phyloP scores from a whole-genome alignment of 2,888 invertebrate species.

The Ophion slaviceki region DNA sequence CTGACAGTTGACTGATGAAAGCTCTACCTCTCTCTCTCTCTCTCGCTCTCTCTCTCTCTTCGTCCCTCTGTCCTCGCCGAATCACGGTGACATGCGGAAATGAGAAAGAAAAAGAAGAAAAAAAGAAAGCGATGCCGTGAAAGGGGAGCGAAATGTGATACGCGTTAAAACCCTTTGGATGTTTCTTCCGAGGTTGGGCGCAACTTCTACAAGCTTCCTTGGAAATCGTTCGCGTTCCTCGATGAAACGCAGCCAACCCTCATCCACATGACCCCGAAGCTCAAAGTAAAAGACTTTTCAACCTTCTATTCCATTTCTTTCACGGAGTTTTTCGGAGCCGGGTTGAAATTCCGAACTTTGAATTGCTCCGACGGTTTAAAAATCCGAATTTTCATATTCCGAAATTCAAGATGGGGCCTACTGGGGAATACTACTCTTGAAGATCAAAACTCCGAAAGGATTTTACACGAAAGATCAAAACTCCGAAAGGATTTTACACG shows the following conservation, averaged over 20 bases:
- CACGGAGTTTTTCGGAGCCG: background rate
- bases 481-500: too few relatives aligned
- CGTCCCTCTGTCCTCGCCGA: conserved; percentile 31
- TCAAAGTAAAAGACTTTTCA: conserved; percentile 48
- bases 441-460: too few relatives aligned
- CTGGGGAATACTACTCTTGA: too few relatives aligned
- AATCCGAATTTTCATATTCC: too few relatives aligned
- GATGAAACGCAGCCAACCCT: conserved; percentile 64
- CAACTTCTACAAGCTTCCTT: conserved; percentile 16
- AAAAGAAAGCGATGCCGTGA: conserved; percentile 20
- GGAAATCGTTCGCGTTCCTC: conserved; percentile 55
- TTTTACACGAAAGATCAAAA: too few relatives aligned
- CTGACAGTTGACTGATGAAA: conserved; percentile 78
- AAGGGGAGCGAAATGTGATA: conserved; percentile 34
- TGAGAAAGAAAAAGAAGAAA: conserved; percentile 4
- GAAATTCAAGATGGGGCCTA: too few relatives aligned
- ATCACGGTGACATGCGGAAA: conserved; percentile 35
- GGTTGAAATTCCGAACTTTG: too few relatives aligned
- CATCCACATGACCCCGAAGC: conserved; percentile 44
- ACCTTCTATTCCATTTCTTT: conserved; percentile 8
- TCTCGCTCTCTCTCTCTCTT: too few relatives aligned
- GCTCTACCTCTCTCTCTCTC: conserved; percentile 45
- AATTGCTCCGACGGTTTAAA: too few relatives aligned
- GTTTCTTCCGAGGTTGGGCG: conserved; percentile 41
- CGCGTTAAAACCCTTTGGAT: conserved; percentile 41